phyloP scores from a whole-genome alignment of 2,888 invertebrate species.

The Drosophila mayaguana region DNA sequence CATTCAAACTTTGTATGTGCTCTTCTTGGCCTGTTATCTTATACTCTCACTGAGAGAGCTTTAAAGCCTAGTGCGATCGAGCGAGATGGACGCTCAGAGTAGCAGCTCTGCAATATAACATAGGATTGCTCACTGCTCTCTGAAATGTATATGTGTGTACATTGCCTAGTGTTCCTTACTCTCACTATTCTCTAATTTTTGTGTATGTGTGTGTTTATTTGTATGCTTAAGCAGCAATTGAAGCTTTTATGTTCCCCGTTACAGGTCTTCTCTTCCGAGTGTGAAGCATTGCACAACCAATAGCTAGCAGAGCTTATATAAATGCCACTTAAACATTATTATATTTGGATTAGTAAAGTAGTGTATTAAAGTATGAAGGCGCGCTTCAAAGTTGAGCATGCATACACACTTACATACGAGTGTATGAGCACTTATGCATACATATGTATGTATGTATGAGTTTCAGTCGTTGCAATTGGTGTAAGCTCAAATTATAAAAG shows the following conservation, averaged over 20 bases:
- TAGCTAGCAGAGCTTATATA: background rate
- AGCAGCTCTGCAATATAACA: background rate
- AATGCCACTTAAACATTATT: background rate
- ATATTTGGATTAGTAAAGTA: background rate
- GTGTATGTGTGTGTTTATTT: background rate
- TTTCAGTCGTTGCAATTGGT: background rate
- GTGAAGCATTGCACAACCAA: background rate
- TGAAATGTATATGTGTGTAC: background rate
- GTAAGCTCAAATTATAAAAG: background rate
- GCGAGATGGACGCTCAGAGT: background rate
- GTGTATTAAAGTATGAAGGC: background rate
- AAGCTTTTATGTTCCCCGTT: background rate
- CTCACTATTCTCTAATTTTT: background rate
- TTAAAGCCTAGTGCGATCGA: background rate
- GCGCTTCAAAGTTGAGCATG: background rate
- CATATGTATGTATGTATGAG: background rate
- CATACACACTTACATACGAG: background rate
- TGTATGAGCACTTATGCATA: background rate
- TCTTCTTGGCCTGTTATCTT: background rate
- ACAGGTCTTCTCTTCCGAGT: background rate
- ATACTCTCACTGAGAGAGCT: background rate
- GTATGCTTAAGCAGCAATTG: background rate
- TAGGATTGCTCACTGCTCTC: background rate
- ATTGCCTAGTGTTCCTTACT: no score
- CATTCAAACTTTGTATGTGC: background rate